Evolutionary conservation across 2,797 vertebrate genomes (phyloP), one percentile per base, ranked within the genome.

Genomic region (Rousettus madagascariensis): DNA sequence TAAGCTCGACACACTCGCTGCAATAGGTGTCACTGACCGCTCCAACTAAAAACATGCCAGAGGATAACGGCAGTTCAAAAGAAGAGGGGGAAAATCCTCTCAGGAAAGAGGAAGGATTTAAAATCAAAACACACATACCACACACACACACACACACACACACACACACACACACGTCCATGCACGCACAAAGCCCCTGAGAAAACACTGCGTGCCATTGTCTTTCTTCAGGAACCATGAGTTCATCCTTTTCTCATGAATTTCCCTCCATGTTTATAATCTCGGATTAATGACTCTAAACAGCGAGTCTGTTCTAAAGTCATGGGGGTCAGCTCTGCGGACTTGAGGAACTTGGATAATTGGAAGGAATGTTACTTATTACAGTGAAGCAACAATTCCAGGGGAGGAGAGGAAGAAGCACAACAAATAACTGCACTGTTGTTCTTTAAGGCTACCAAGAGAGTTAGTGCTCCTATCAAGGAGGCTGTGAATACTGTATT

Each of bases 211-310:
- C 57, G 6, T 78, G 10, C 15, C 1, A 6, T 94, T 95, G 95
- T 83, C 66, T 93, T 96, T 95, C 0, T 1, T 89, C 83, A 49
- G 11, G 1, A 86, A 88, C 55, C 74, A 74, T 69, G 51, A 97
- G 51, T 97, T 98, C 96, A 97, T 57, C 43, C 0, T 24, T 97
- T 98, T 98, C 95, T 98, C 97, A 97, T 95, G 43, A 97, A 89
- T 96, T 95, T 96, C 96, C 7, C 5, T 98, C 26, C 24, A 46
- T 95, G 59, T 83, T 97, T 97, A 65, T 96, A 97, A 95, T 95
- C 59, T 97, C 93, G 20, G 90, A 98, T 97, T 98, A 98, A 97
- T 49, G 65, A 82, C 86, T 95, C 69, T 92, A 95, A 98, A 95
- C 61, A 97, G 38, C 6, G 5, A 97, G 68, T 61, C 36, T 96